Evolutionary conservation across 1,140 invertebrate genomes (phyloP), one percentile per base, ranked within the genome.

Genomic region (Meloidogyne chitwoodi): DNA sequence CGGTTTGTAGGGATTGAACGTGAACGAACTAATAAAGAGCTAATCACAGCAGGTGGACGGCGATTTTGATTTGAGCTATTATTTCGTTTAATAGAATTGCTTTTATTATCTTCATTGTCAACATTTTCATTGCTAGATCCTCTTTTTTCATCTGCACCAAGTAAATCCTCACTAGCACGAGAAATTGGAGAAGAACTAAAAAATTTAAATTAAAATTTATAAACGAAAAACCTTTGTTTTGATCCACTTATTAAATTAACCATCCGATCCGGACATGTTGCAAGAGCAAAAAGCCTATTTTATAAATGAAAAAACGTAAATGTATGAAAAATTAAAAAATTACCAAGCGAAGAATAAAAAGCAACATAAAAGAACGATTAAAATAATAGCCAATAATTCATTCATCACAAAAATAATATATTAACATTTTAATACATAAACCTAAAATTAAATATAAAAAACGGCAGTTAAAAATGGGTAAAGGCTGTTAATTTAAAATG

Each of bases 321-420:
- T 31, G 6, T 3, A 48, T 6, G n/a, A 56, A 0, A 56, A 56
- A 22, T n/a, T 56, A 6, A 56, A 56, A 44, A n/a, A n/a, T 56
- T 56, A 56, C 80, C 80, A 81, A 12, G 80, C 81, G n/a, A 81
- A 80, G 24, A 81, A 81, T 22, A 81, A 82, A 11, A 56, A 81
- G 44, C 80, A 81, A 56, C 80, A 81, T 22, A 81, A 24, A 26
- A 81, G 41, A 34, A 81, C 80, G 29, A 82, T 82, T 19, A 82
- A 29, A n/a, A 81, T 69, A 44, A 81, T 81, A 16, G 80, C 80
- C 14, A 81, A 41, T 27, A 81, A 67, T 68, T 81, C 80, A 63
- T 81, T 81, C 80, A 81, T 80, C n/a, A 4, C 12, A 68, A 27
- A 19, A 29, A 27, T 12, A 22, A 62, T n/a, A 38, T 31, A n/a